Percentiles rank a stretch among this genome's conserved stretches.
phyloP scores from a whole-genome alignment of 1,140 invertebrate genomes.

The Bombus breviceps region DNA sequence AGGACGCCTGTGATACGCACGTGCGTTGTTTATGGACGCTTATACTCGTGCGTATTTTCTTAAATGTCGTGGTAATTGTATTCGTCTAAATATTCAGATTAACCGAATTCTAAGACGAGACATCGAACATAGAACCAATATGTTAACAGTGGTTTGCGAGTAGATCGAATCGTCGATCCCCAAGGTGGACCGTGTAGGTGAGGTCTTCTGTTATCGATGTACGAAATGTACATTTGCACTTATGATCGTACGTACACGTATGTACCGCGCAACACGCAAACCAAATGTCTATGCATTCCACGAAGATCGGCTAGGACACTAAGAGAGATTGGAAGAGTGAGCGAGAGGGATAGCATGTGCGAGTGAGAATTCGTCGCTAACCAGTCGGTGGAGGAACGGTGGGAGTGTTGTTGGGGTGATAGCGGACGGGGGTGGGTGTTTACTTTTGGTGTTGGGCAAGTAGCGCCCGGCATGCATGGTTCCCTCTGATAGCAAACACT shows the following conservation, averaged over 20 bases:
- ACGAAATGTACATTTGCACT: constrained; percentile 51
- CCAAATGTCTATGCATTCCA: constrained; percentile 57
- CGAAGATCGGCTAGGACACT: constrained; percentile 42
- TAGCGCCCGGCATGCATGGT: constrained; percentile 80
- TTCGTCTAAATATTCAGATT: neutral
- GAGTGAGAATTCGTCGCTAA: constrained; percentile 64
- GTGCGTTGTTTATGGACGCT: constrained; percentile 22
- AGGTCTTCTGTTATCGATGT: constrained; percentile 30
- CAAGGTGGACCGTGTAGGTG: neutral
- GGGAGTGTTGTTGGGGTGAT: constrained; percentile 72
- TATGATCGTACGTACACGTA: constrained; percentile 25
- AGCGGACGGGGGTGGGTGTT: constrained; percentile 76
- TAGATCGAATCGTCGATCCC: neutral
- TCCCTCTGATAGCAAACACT: constrained; percentile 81
- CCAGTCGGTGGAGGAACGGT: constrained; percentile 62
- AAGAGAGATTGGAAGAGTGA: constrained; percentile 46
- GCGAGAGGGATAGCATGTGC: constrained; percentile 18
- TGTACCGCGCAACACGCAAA: constrained; percentile 20
- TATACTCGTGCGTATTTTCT: neutral
- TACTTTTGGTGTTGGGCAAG: constrained; percentile 81
- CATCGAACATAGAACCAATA: neutral
- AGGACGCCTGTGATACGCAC: constrained; percentile 35
- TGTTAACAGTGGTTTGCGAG: neutral
- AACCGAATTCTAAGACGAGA: neutral
- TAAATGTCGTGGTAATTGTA: neutral